phyloP scores from a whole-genome alignment of 2,888 invertebrate genomes.

The Luperina nickerlii region DNA sequence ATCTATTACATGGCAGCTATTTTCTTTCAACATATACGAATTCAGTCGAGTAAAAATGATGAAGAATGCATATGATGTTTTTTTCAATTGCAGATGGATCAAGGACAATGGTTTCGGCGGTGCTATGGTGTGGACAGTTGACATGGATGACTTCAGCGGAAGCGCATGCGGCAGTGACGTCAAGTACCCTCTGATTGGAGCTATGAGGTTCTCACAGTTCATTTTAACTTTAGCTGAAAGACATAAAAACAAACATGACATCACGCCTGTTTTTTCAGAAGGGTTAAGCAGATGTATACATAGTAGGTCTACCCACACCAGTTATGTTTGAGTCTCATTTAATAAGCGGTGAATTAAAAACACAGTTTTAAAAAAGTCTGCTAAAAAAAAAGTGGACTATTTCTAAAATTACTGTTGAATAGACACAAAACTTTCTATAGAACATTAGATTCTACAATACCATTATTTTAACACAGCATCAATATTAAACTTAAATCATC shows the following conservation, averaged over 20 bases:
- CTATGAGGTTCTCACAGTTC: constrained; percentile 92
- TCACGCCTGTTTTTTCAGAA: no score
- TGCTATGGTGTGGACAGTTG: constrained; percentile 98
- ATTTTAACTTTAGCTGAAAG: background rate
- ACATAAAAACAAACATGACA: no score
- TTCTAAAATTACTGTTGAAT: no score
- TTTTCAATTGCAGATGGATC: constrained; percentile 91
- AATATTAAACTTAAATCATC: background rate
- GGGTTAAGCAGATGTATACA: no score
- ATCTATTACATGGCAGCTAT: background rate
- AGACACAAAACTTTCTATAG: no score
- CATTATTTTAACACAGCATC: background rate
- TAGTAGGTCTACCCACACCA: no score
- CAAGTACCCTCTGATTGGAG: constrained; percentile 96
- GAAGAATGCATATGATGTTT: background rate
- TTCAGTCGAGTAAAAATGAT: background rate
- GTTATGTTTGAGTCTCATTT: no score
- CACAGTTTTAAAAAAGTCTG: no score
- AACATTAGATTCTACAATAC: no score
- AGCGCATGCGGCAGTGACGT: constrained; percentile 95
- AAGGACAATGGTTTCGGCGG: constrained; percentile 96
- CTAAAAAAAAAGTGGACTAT: no score
- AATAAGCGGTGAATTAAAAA: no score
- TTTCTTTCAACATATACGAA: background rate
- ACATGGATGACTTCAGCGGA: constrained; percentile 98